Evolutionary conservation across 2,113 vertebrate species (phyloP).

Genomic region (Solenodon paradoxus): DNA sequence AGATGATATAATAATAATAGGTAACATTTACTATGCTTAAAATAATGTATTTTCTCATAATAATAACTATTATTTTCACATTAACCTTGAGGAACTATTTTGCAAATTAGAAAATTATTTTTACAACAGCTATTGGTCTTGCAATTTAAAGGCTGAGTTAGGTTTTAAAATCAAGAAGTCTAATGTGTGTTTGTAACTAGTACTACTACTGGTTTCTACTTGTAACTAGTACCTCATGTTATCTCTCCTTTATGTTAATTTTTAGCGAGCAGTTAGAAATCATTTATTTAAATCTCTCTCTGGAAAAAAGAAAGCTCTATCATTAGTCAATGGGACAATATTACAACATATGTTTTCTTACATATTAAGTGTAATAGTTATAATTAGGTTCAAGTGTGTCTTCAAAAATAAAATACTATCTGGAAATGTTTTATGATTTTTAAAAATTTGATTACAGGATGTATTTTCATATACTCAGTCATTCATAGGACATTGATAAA

Average conservation of each 20-base stretch:
- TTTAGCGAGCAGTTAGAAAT: neutral
- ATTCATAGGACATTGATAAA: neutral
- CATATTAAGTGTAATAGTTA: neutral
- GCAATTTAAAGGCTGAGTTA: neutral
- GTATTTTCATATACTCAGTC: neutral
- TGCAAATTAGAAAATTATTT: neutral
- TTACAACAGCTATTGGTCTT: neutral
- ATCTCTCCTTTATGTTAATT: neutral
- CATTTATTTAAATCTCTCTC: neutral
- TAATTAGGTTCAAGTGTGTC: neutral
- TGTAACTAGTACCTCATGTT: neutral
- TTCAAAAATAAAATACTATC: slow-evolving; percentile 1
- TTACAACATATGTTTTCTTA: neutral
- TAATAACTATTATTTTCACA: slow-evolving; percentile 26
- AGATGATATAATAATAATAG: neutral
- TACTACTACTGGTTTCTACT: neutral
- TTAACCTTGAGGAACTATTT: neutral
- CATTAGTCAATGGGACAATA: neutral
- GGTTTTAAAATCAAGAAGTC: neutral
- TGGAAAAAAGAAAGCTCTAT: neutral
- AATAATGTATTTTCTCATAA: no score
- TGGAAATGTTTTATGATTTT: neutral
- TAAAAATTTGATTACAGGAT: neutral
- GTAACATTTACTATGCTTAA: neutral
- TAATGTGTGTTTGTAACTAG: neutral